Base-by-base conservation (phyloP, 2,888 invertebrate genomes). In the Magallana nippona region DNA sequence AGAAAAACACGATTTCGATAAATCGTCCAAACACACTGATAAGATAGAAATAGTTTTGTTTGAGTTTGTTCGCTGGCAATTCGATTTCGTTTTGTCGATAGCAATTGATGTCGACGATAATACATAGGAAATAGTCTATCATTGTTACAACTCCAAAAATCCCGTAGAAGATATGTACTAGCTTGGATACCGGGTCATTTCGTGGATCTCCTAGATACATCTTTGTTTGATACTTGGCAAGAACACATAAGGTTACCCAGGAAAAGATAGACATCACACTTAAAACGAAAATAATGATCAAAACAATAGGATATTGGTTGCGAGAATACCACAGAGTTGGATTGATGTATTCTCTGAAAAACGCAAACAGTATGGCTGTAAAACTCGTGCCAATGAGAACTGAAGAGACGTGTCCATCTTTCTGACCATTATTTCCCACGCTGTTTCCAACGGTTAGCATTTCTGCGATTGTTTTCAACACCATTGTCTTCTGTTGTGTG, bases 1-100 rank as follows among this genome's bases (percentile, higher is more conserved):
- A 60, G 60, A 60, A 60, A 60, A 60, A 60, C 19, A 60, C 60
- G 10, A 60, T 60, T 60, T 60, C 17, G n/a, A 60, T n/a, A 60
- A 60, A 60, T 19, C 60, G 60, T 10, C 60, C 60, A 5, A 19
- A 10, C 10, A 10, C 60, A 60, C 60, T 60, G 10, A 60, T 60
- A n/a, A 60, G 60, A 19, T 17, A 60, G 13, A 60, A 60, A 11
- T 60, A 60, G 19, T 60, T 60, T 2, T 2, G n/a, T 17, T n/a
- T 60, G 2, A 60, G 60, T 60, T 60, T 60, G 10, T 60, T 1
- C 1, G 60, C 10, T 10, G 60, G 60, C 19, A 60, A 60, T 11
- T 60, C 19, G 5, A 60, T 60, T 60, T 60, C 60, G 19, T 60
- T 60, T 60, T 60, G n/a, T 60, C 19, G 60, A 19, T 19, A 60